Evolutionary conservation across 2,797 vertebrate genomes (phyloP).

Genomic region (Threskiornis aethiopicus): DNA sequence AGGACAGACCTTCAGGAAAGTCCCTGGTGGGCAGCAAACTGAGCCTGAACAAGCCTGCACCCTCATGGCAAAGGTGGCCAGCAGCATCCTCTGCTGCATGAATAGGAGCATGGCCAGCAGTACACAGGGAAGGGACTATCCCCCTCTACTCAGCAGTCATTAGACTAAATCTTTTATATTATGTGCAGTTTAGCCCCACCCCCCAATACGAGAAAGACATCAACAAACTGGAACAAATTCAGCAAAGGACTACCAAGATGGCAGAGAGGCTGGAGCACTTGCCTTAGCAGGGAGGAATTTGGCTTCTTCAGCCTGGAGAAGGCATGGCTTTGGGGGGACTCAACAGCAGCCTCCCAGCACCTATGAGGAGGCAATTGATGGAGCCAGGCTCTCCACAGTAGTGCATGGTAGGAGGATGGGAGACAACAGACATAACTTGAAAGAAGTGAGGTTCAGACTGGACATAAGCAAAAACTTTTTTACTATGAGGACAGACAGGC

Average conservation of each 20-base stretch:
- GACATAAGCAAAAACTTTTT: neutral
- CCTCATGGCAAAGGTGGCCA: neutral
- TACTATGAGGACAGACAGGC: neutral
- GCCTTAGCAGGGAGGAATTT: neutral
- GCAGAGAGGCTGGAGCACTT: neutral
- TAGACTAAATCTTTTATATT: neutral
- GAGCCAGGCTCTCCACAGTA: neutral
- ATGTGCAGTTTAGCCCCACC: neutral
- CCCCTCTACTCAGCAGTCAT: neutral
- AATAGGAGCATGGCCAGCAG: neutral
- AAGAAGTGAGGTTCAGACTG: neutral
- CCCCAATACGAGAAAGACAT: neutral
- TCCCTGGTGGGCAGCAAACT: neutral
- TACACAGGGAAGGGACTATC: neutral
- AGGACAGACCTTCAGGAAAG: neutral
- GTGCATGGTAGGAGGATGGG: neutral
- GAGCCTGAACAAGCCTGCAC: neutral
- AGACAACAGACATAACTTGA: neutral
- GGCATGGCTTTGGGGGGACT: neutral
- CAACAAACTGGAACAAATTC: neutral
- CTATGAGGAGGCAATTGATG: neutral
- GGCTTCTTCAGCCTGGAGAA: neutral
- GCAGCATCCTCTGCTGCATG: neutral
- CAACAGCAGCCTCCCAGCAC: neutral
- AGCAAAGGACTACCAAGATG: neutral